phyloP scores from a whole-genome alignment of 1,140 invertebrate species.

The Hesperophylax magnus region DNA sequence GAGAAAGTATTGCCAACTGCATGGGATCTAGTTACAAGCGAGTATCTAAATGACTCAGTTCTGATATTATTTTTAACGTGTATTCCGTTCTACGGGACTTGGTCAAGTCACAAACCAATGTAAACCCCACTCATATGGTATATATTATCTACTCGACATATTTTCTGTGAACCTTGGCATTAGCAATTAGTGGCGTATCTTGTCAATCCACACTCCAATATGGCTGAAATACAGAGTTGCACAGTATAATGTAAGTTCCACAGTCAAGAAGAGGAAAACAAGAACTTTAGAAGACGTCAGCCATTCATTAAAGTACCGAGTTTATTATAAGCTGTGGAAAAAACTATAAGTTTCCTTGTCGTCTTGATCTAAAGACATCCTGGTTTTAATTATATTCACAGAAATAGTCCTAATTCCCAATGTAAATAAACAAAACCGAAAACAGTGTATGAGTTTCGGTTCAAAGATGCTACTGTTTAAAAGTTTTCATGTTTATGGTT shows the following conservation, averaged over 20 bases:
- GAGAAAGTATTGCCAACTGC: too few species aligned
- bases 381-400: not conserved
- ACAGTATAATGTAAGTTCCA: too few species aligned
- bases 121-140: not conserved
- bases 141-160: not conserved
- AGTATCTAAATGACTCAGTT: too few species aligned
- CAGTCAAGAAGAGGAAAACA: too few species aligned
- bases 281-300: not conserved
- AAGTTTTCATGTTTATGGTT: too few species aligned
- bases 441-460: not conserved
- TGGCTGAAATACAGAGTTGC: not conserved
- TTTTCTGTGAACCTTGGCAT: slow-evolving; percentile 19
- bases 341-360: not conserved
- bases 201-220: slow-evolving; percentile 12
- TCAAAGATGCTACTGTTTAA: not conserved
- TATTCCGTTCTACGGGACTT: not conserved
- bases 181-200: not conserved
- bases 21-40: too few species aligned
- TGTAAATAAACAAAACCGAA: slow-evolving; percentile 6
- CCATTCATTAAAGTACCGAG: slow-evolving; percentile 14
- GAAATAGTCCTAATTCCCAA: not conserved
- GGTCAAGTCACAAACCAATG: not conserved
- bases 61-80: too few species aligned
- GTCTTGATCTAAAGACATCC: not conserved
- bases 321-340: not conserved